Evolutionary conservation across 2,113 vertebrate genomes (phyloP), one percentile per base, ranked within the genome.

Genomic region (Prionailurus viverrinus): DNA sequence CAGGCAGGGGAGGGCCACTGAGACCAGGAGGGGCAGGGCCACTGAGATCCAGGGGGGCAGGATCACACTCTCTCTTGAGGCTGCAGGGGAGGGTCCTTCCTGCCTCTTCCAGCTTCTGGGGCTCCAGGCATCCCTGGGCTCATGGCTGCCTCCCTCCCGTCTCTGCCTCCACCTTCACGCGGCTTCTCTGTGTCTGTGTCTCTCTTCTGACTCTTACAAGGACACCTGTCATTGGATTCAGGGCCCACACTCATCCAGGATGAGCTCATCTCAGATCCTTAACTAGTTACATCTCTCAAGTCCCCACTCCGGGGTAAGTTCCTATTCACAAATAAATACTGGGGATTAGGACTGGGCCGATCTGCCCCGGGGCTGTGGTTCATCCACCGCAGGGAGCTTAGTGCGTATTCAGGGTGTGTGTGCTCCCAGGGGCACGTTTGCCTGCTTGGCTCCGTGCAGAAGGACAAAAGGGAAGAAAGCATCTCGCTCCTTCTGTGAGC

Each of bases 121-220:
- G 45, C 68, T 16, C 61, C 87, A 45, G 84, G 74, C 0, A 0
- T 61, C 29, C 73, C 36, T 5, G 16, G 23, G 12, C 80, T 21
- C 19, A 36, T 79, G 58, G 16, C 11, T 3, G 0, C 1, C 0
- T 48, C 74, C 15, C n/a, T 36, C 15, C 11, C 6, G 0, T 41
- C 45, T 36, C 74, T 16, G n/a, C 31, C 39, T 69, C 21, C 0
- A 0, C 16, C 53, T 3, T 18, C 85, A 81, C 0, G 1, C 0
- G 48, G 82, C 45, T 83, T 12, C 53, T 63, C 79, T 48, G 69
- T 7, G 10, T 58, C 29, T 36, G 29, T 19, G 15, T 87, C 36
- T 58, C 10, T 82, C n/a, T 7, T 16, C 15, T 18, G 18, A 55
- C 14, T 27, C 48, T 68, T 10, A 8, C 0, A 0, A 58, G 58